Evolutionary conservation across 2,888 invertebrate genomes (phyloP).

Genomic region (Lithophane leautieri): DNA sequence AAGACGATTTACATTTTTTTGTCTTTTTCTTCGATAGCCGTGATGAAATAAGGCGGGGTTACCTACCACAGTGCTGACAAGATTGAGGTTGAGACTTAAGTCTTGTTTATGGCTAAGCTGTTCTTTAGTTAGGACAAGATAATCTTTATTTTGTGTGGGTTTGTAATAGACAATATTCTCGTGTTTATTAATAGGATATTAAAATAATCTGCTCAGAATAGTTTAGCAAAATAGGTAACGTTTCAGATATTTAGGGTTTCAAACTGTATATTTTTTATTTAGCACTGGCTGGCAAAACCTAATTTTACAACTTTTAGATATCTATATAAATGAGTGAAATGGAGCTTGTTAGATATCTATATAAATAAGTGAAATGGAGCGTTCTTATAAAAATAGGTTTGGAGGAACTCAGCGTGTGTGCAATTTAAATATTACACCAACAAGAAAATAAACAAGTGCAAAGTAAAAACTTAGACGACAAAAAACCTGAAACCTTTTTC

Average conservation of each 20-base stretch:
- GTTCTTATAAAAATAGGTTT: not conserved
- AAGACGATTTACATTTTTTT: conserved; percentile 53
- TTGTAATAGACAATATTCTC: conserved; percentile 1
- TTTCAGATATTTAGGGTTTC: not conserved
- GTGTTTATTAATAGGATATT: conserved; percentile 4
- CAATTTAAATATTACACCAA: not conserved
- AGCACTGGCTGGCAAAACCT: no score
- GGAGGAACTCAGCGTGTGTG: not conserved
- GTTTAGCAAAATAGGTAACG: not conserved
- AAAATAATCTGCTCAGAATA: conserved; percentile 1
- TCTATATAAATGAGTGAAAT: not conserved
- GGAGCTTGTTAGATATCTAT: not conserved
- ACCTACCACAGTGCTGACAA: conserved; percentile 51
- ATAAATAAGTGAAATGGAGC: not conserved
- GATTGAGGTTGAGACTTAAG: conserved; percentile 18
- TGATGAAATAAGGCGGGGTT: conserved; percentile 40
- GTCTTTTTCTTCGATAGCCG: conserved; percentile 30
- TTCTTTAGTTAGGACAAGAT: not conserved
- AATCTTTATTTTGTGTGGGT: conserved; percentile 18
- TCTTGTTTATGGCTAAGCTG: conserved; percentile 35
- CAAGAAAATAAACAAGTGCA: not conserved
- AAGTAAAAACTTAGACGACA: not conserved
- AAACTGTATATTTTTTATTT: not conserved
- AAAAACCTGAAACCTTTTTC: not conserved
- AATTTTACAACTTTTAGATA: not conserved